Base-by-base conservation (phyloP, 64 coral and sea anemone genomes). In the Stylophora pistillata region DNA sequence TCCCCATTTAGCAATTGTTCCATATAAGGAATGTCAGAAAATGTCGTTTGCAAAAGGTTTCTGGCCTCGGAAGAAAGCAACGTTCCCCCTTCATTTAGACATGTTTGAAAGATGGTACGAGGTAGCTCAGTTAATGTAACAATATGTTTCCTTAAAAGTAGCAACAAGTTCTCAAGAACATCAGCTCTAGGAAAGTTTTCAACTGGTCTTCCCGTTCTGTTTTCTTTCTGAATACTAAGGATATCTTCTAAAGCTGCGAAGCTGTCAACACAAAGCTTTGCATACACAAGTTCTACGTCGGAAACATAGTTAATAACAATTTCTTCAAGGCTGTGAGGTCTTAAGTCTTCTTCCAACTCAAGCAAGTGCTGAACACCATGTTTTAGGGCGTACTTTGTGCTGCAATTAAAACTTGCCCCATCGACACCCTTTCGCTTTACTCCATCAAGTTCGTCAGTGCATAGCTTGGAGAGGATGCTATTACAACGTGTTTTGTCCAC, bases 401-500 rank as follows among this genome's bases (percentile, higher is more conserved):
- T 10, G 56, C 15, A 58, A 15, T 58, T 58, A 15, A 10, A 10
- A 7, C 7, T 58, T 58, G 56, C 56, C 56, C 56, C 15, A 58
- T 58, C 7, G 23, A 88, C 12, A 1, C 27, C 73, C 53, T 34
- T 61, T 27, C 5, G 21, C 28, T 63, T 31, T 37, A 88, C 13
- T 14, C 54, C 59, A 78, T 47, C n/a, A 27, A 88, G 34, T 15
- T 77, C 74, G 15, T 77, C 73, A 15, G 26, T 65, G 76, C 86
- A 88, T 26, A 66, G 18, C 9, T 63, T 16, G 12, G 73, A 20
- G 65, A 88, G 55, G 41, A 88, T 32, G 15, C 32, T 2, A 66
- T 88, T 54, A 33, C 86, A 21, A 68, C 52, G 18, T 21, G 41
- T 53, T 59, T 58, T 30, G n/a, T 56, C 23, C n/a, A 88, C 72